phyloP scores from a whole-genome alignment of 2,797 vertebrate species.

The Esox masquinongy region DNA sequence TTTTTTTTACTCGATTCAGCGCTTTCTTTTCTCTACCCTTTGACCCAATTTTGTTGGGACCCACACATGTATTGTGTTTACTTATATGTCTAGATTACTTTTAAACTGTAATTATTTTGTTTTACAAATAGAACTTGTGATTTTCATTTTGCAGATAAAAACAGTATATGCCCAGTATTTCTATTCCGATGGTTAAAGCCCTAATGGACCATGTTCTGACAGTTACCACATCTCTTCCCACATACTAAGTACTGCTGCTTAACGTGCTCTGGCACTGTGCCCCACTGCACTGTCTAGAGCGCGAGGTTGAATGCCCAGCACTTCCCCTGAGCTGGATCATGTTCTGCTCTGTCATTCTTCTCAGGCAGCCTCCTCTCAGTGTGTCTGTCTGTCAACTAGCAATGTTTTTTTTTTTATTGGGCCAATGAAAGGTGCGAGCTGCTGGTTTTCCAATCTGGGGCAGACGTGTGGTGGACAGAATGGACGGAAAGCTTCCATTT shows the following conservation, averaged over 20 bases:
- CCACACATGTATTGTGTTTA: background rate
- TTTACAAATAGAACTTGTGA: too few species aligned
- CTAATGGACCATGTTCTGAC: background rate
- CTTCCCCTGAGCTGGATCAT: conserved; percentile 35
- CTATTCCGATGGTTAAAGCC: background rate
- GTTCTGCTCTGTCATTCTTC: conserved; percentile 34
- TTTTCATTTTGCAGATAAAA: too few species aligned
- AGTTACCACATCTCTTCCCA: background rate
- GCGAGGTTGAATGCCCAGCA: conserved; percentile 14
- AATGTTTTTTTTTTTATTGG: conserved; percentile 20
- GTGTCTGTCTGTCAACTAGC: conserved; percentile 13
- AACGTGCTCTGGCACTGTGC: background rate
- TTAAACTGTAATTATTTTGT: too few species aligned
- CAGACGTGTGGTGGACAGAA: background rate
- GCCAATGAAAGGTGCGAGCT: conserved; percentile 23
- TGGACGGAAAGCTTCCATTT: conserved; percentile 14
- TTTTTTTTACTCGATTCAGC: conserved; percentile 9
- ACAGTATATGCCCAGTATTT: background rate
- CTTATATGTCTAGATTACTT: background rate
- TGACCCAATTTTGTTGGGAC: too few species aligned
- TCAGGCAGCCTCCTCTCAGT: conserved; percentile 12
- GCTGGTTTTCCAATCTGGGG: conserved; percentile 15
- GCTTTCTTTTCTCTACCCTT: conserved; percentile 12
- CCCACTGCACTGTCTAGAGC: conserved; percentile 6
- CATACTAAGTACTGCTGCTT: conserved; percentile 8